phyloP scores from a whole-genome alignment of 2,888 invertebrate genomes.

The Amiota mariae region DNA sequence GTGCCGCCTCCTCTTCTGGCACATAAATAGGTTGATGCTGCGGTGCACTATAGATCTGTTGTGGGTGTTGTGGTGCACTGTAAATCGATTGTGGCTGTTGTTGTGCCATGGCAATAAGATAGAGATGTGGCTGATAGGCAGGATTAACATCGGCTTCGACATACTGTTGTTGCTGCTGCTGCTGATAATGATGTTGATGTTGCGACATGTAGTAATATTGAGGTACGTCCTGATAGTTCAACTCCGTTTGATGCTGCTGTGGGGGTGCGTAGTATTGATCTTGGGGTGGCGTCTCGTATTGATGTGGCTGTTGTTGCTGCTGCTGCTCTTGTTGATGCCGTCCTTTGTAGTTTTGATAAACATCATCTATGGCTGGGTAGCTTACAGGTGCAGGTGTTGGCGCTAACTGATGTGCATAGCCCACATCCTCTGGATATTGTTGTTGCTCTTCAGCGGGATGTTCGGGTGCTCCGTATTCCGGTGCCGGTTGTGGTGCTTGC shows the following conservation, averaged over 20 bases:
- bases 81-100: slow-evolving; percentile 51
- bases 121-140: slow-evolving; percentile 65
- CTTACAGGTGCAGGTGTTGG: slow-evolving; percentile 53
- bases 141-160: slow-evolving; percentile 28
- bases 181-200: too few species aligned
- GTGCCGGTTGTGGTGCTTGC: slow-evolving; percentile 5
- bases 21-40: slow-evolving; percentile 59
- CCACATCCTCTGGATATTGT: slow-evolving; percentile 53
- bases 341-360: slow-evolving; percentile 68
- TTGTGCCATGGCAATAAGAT: slow-evolving; percentile 64
- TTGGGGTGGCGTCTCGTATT: slow-evolving; percentile 31
- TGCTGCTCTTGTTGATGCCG: slow-evolving; percentile 57
- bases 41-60: slow-evolving; percentile 25
- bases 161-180: not conserved
- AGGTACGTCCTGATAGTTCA: slow-evolving; percentile 39
- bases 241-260: slow-evolving; percentile 38
- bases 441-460: slow-evolving; percentile 31
- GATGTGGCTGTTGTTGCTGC: slow-evolving; percentile 52
- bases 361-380: slow-evolving; percentile 67
- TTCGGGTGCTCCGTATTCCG: slow-evolving; percentile 12
- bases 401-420: slow-evolving; percentile 55
- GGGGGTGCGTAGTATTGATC: slow-evolving; percentile 52
- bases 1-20: slow-evolving; percentile 38
- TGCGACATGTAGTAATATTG: slow-evolving; percentile 64
- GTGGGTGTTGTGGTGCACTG: slow-evolving; percentile 30